Evolutionary conservation across 1,140 invertebrate species (phyloP).

Genomic region (Cardiocondyla obscurior): DNA sequence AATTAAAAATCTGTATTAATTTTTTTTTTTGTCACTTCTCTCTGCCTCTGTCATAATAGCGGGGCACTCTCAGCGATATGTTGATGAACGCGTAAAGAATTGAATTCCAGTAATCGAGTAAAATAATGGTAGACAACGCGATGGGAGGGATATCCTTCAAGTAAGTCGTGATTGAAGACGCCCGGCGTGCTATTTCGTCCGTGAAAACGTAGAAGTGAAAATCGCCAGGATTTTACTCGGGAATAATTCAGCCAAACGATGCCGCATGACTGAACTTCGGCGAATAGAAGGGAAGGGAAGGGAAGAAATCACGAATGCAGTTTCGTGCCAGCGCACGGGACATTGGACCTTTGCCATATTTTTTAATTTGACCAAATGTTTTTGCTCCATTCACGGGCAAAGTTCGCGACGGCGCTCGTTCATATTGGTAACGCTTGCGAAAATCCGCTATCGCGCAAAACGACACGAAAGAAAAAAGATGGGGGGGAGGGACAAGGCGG

Average conservation of each 20-base stretch:
- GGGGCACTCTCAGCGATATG: neutral
- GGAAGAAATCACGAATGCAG: slow-evolving; percentile 58
- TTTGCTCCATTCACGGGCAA: slow-evolving; percentile 55
- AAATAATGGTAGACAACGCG: neutral
- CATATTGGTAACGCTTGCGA: slow-evolving; percentile 47
- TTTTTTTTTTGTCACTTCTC: neutral
- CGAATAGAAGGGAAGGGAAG: slow-evolving; percentile 52
- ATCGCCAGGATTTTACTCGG: slow-evolving; percentile 47
- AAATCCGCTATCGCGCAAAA: neutral
- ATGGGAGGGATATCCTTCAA: slow-evolving; percentile 10
- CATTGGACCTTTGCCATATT: slow-evolving; percentile 67
- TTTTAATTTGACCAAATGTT: slow-evolving; percentile 71
- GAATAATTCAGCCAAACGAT: slow-evolving; percentile 56
- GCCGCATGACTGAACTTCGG: slow-evolving; percentile 34
- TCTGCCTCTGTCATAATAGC: neutral
- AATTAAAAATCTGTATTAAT: neutral
- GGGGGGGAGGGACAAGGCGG: neutral
- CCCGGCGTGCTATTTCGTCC: neutral
- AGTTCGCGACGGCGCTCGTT: slow-evolving; percentile 32
- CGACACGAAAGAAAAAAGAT: slow-evolving; percentile 1
- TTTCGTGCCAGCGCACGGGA: slow-evolving; percentile 48
- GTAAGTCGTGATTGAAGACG: slow-evolving; percentile 35
- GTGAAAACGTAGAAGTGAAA: slow-evolving; percentile 34
- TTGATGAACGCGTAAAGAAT: slow-evolving; percentile 16
- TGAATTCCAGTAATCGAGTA: neutral